These are phyloP conservation scores for Ctenoplectra terminalis DNA, from an alignment of 1,140 invertebrate species.

Conservation along the genomic window DNA sequence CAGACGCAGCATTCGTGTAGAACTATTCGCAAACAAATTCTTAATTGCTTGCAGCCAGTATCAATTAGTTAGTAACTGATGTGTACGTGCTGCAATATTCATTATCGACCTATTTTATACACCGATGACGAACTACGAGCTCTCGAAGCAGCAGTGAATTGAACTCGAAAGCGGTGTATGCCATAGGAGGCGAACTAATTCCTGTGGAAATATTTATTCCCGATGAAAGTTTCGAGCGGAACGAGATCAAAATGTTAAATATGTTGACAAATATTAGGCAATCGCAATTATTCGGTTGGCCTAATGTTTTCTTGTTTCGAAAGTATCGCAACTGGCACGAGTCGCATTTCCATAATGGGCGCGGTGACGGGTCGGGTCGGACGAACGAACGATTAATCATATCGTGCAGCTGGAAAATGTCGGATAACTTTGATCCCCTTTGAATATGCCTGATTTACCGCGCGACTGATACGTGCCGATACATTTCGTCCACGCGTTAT, in stretches of 20 bases:
- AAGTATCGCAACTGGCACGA: slow-evolving; percentile 42
- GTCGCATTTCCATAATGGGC: slow-evolving; percentile 56
- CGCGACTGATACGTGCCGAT: slow-evolving; percentile 32
- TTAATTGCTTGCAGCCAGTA: slow-evolving; percentile 14
- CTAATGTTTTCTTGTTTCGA: not conserved
- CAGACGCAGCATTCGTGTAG: not conserved
- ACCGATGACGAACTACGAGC: not conserved
- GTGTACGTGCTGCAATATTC: not conserved
- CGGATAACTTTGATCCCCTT: slow-evolving; percentile 34
- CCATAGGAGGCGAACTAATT: not conserved
- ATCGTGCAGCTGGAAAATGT: slow-evolving; percentile 44
- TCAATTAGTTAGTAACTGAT: not conserved
- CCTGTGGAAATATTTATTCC: not conserved
- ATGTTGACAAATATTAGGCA: not conserved
- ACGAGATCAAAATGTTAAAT: no score
- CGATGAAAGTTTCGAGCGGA: no score
- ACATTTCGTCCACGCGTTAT: slow-evolving; percentile 5
- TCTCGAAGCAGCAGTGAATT: not conserved
- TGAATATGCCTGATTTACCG: slow-evolving; percentile 27
- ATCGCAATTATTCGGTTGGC: no score
- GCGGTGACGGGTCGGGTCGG: slow-evolving; percentile 21
- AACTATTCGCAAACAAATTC: not conserved
- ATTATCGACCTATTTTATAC: not conserved
- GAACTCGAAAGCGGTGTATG: not conserved
- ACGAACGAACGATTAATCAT: slow-evolving; percentile 54